Evolutionary conservation across 2,888 invertebrate species (phyloP).

Genomic region (Pinctada fucata): DNA sequence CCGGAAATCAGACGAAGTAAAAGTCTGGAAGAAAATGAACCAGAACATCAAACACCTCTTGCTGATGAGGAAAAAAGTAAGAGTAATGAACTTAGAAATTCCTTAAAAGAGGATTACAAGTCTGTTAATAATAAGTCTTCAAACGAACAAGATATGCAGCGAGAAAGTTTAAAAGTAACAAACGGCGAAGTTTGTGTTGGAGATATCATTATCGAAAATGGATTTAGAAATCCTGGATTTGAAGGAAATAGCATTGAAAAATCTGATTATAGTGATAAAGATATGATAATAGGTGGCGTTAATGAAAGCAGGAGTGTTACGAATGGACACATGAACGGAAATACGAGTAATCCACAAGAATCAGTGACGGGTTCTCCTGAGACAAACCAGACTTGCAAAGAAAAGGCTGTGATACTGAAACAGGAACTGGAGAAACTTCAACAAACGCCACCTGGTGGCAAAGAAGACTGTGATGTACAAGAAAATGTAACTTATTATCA

Average conservation of each 20-base stretch:
- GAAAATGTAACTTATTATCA: neutral
- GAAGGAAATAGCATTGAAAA: neutral
- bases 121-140: no score
- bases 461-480: neutral
- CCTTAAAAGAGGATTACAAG: neutral
- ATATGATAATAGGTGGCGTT: neutral
- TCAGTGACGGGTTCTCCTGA: neutral
- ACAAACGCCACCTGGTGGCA: neutral
- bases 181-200: conserved; percentile 38
- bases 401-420: conserved; percentile 5
- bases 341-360: neutral
- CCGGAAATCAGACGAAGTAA: neutral
- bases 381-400: neutral
- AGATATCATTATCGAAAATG: conserved; percentile 41
- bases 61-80: conserved; percentile 8
- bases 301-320: conserved; percentile 8
- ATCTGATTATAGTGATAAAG: neutral
- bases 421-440: conserved; percentile 11
- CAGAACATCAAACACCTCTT: conserved; percentile 3
- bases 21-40: neutral
- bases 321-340: neutral
- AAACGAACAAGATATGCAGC: conserved; percentile 25
- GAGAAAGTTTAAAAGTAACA: conserved; percentile 38
- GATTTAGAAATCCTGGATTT: conserved; percentile 27
- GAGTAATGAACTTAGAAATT: neutral